phyloP scores from a whole-genome alignment of 1,140 invertebrate species.

The Hirudo medicinalis region DNA sequence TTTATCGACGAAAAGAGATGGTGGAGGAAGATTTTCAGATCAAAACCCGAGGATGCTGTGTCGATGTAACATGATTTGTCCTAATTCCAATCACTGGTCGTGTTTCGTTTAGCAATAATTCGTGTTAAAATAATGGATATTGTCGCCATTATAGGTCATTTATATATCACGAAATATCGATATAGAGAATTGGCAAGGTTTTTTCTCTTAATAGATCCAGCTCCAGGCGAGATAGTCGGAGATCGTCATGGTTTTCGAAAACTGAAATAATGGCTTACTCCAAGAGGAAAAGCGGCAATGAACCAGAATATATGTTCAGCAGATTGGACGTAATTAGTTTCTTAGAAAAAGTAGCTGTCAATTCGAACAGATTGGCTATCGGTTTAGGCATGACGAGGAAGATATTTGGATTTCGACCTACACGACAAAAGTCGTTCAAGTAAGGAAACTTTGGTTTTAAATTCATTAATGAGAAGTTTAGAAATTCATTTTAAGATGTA shows the following conservation, averaged over 20 bases:
- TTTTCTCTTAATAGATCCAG: too few species aligned
- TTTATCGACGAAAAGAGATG: too few species aligned
- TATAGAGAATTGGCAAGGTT: too few species aligned
- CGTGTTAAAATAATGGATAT: too few species aligned
- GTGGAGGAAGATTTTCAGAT: too few species aligned
- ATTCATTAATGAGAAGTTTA: background rate
- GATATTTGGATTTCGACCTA: conserved; percentile 8
- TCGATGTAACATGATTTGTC: too few species aligned
- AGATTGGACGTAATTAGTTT: conserved; percentile 8
- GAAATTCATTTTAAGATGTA: background rate
- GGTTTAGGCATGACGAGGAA: background rate
- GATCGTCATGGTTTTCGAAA: conserved; percentile 1
- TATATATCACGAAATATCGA: too few species aligned
- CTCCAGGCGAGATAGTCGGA: background rate
- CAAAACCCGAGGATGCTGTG: too few species aligned
- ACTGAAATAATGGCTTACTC: background rate
- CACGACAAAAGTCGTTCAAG: background rate
- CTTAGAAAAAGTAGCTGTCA: background rate
- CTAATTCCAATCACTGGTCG: too few species aligned
- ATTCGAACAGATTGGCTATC: conserved; percentile 6
- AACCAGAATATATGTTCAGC: conserved; percentile 1
- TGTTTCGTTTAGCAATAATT: too few species aligned
- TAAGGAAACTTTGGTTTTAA: background rate
- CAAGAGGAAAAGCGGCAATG: background rate
- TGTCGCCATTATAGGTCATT: too few species aligned